Evolutionary conservation across 2,888 invertebrate species (phyloP), one percentile per base, ranked within the genome.

Genomic region (Hyles lineata): DNA sequence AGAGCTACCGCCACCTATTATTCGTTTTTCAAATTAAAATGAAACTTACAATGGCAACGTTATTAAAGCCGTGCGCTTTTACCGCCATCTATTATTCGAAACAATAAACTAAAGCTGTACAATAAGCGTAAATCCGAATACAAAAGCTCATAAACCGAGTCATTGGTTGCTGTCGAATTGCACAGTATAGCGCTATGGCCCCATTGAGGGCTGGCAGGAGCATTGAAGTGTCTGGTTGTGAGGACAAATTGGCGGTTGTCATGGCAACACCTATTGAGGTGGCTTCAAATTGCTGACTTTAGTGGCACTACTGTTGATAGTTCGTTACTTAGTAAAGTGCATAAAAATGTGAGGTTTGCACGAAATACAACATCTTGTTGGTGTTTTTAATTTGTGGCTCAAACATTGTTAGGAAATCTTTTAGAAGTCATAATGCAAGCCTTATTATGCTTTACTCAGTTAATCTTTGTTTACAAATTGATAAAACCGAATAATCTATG

Each of bases 31-130:
- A 55, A 55, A 55, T 55, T 55, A 55, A 55, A 55, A 55, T 55
- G 17, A n/a, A 55, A 55, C 55, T 55, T n/a, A 55, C 55, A 55
- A 55, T 55, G 55, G 17, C 55, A 55, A 63, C n/a, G 35, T 43
- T 63, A 63, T 43, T 50, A 67, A n/a, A 6, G 15, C 21, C 7
- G 15, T 7, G n/a, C 32, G 19, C 35, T 35, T 67, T 50, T 67
- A 72, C 72, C 63, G 63, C 63, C 32, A 67, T 67, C 63, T 52
- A 67, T 55, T 67, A 21, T 52, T 35, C 35, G 15, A 75, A 80
- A 72, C 73, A 62, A 4, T 77, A 78, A 9, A 43, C 73, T 0
- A 87, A 77, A 74, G 87, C 85, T 1, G 78, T 82, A 4, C 70
- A 73, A 72, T 74, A 55, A 71, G 43, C 73, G 71, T 73, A 74